Conservation (phyloP, 2,888 invertebrate genomes). For the Omphaloscelis lunosa region DNA sequence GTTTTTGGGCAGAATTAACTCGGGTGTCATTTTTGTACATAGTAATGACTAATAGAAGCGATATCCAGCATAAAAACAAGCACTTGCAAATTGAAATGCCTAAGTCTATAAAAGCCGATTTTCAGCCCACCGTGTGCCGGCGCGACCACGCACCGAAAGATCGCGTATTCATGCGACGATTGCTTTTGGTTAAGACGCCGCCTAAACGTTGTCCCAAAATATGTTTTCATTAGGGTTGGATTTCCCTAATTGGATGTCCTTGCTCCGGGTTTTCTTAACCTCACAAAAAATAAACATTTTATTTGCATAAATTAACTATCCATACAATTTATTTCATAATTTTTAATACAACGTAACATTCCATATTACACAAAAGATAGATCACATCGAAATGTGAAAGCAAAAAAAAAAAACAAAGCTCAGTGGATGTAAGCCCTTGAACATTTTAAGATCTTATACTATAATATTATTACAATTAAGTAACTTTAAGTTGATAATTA, state of each 20-base stretch:
- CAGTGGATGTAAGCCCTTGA: slow-evolving; percentile 27
- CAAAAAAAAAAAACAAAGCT: slow-evolving; percentile 26
- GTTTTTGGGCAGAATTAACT: too few relatives aligned
- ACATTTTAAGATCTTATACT: slow-evolving; percentile 42
- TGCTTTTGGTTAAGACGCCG: neutral
- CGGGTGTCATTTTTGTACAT: neutral
- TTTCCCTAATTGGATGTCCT: neutral
- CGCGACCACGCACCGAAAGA: neutral
- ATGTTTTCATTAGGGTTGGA: neutral
- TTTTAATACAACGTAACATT: slow-evolving; percentile 56
- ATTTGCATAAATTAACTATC: slow-evolving; percentile 57
- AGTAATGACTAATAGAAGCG: too few relatives aligned
- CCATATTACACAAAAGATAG: slow-evolving; percentile 47
- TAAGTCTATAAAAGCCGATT: too few relatives aligned
- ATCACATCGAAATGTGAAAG: slow-evolving; percentile 36
- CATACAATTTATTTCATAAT: slow-evolving; percentile 49
- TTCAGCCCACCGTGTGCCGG: too few relatives aligned
- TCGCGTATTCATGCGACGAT: neutral
- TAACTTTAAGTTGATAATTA: slow-evolving; percentile 39
- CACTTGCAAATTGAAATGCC: too few relatives aligned
- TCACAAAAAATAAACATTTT: slow-evolving; percentile 22
- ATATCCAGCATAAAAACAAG: too few relatives aligned
- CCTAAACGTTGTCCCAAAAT: neutral
- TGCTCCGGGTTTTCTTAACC: neutral
- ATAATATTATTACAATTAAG: slow-evolving; percentile 46